phyloP scores from a whole-genome alignment of 2,888 invertebrate genomes.

The Lottia scabra region DNA sequence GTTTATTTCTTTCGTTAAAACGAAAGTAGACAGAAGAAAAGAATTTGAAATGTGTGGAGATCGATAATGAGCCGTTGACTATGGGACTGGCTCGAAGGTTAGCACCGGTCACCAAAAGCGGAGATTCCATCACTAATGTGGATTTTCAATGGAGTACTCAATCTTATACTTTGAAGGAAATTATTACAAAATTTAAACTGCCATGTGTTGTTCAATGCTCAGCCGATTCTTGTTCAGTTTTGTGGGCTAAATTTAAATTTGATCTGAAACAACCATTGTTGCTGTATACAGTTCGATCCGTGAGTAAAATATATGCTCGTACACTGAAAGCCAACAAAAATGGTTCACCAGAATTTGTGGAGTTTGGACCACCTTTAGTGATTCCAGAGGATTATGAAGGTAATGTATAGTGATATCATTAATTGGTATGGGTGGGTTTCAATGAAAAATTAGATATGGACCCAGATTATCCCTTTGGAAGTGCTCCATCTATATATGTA shows the following conservation, averaged over 20 bases:
- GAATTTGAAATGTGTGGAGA: too few species aligned
- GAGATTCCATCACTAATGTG: conserved; percentile 16
- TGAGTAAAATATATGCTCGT: conserved; percentile 39
- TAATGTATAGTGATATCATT: conserved; percentile 17
- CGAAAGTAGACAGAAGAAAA: too few species aligned
- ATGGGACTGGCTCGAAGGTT: conserved; percentile 6
- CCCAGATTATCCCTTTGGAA: too few species aligned
- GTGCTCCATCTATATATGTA: too few species aligned
- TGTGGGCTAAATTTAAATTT: conserved; percentile 42
- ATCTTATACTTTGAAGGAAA: conserved; percentile 43
- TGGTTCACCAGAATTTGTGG: conserved; percentile 21
- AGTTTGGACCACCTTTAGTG: conserved; percentile 40
- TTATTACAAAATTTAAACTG: conserved; percentile 39
- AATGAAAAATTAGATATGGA: too few species aligned
- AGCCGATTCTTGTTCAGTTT: conserved; percentile 34
- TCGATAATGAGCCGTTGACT: too few species aligned
- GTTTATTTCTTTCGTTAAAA: too few species aligned
- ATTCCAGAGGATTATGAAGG: conserved; percentile 48
- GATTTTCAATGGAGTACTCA: conserved; percentile 48
- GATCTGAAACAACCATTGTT: conserved; percentile 45
- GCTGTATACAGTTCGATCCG: conserved; percentile 33
- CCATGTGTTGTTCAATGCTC: conserved; percentile 46
- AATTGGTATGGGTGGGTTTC: too few species aligned
- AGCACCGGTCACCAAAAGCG: background rate
- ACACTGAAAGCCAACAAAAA: conserved; percentile 28